Evolutionary conservation across 23 tunicate species (phyloP).

Genomic region (Ciona savignyi): DNA sequence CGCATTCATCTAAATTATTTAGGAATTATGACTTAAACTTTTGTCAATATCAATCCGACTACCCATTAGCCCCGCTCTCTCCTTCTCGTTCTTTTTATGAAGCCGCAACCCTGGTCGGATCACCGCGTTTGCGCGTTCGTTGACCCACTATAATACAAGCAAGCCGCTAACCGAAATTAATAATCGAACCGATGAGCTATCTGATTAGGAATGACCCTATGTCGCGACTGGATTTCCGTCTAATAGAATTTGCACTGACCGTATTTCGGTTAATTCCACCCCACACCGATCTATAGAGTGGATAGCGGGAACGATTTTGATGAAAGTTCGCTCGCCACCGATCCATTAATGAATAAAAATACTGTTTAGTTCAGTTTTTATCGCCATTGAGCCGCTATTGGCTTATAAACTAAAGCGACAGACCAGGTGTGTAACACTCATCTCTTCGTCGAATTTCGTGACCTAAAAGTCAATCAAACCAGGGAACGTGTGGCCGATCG

Average conservation of each 20-base stretch:
- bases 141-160: not conserved
- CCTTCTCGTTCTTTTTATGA: not conserved
- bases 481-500: not conserved
- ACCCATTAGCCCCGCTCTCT: not conserved
- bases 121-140: not conserved
- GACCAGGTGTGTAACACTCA: too few relatives aligned
- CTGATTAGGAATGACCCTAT: not conserved
- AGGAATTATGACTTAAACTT: too few relatives aligned
- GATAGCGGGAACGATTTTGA: not conserved
- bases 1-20: too few relatives aligned
- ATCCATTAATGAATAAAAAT: too few relatives aligned
- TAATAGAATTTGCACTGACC: not conserved
- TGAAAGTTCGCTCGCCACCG: not conserved
- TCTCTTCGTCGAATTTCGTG: too few relatives aligned
- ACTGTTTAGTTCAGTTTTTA: too few relatives aligned
- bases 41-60: too few relatives aligned
- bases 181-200: not conserved
- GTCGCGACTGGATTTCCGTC: constrained; percentile 2
- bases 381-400: too few relatives aligned
- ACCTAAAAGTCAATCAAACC: too few relatives aligned
- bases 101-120: not conserved
- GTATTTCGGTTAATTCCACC: not conserved
- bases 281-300: not conserved
- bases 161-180: not conserved
- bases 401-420: too few relatives aligned